Base-by-base conservation (phyloP, 2,888 invertebrate genomes). In the Nesidiocoris tenuis region DNA sequence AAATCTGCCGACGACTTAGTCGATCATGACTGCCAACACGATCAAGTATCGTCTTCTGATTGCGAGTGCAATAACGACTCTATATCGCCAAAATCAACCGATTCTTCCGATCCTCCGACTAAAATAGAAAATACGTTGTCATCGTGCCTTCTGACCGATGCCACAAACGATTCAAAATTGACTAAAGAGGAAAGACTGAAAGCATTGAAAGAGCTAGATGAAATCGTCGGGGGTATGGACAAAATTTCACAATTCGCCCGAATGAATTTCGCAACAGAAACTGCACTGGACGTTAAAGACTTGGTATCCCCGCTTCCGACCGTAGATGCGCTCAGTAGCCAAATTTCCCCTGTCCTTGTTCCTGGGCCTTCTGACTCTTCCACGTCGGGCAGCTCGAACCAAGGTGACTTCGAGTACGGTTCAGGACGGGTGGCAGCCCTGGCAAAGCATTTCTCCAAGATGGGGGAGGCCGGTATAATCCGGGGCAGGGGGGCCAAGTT, bases 361-460 rank as follows among this genome's bases (percentile, higher is more conserved):
- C 80, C 84, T 1, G 84, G 85, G 79, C 55, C 57, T 23, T 82
- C 82, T 39, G 83, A 82, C 74, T 74, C 75, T 2, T 68, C 74
- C 18, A 57, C 74, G 22, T 24, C 61, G 18, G 61, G 61, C 12
- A 74, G 74, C 25, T 77, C 77, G 9, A 75, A 77, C 61, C 75
- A 77, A 3, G 78, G 76, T 59, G 77, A 78, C 63, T 87, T 80
- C 67, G 79, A 80, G 61, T 80, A 90, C 19, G 89, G 90, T 0
- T 87, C 87, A 76, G 91, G 91, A 0, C 88, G 89, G 82, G 91
- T 92, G 0, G 90, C 89, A 76, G 90, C 89, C 57, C 84, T 92
- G 76, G 86, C 91, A 0, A 89, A 89, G 81, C 90, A 89, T 82
- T 92, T 91, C 74, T 84, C 85, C 0, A 81, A 83, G 57, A 82